Conservation (phyloP, 2,113 vertebrate species). For the Rafetus swinhoei region DNA sequence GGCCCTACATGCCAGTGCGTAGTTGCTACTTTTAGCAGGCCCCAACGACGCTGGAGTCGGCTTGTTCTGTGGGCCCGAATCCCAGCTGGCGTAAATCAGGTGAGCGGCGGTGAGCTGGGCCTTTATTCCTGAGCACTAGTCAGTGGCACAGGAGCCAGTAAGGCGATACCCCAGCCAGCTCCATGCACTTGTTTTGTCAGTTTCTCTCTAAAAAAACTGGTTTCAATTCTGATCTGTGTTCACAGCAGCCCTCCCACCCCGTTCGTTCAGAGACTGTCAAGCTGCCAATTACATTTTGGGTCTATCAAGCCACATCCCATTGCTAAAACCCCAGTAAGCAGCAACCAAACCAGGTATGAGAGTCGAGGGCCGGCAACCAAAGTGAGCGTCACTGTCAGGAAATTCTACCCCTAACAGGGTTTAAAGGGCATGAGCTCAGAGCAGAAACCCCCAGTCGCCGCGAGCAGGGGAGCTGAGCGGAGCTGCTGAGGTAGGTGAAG, state of each 20-base stretch:
- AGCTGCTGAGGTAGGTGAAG: not conserved
- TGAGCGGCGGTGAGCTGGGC: not conserved
- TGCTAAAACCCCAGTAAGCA: not conserved
- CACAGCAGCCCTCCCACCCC: not conserved
- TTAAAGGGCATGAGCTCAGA: not conserved
- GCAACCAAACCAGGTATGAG: not conserved
- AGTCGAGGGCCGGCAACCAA: not conserved
- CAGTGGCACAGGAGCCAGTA: not conserved
- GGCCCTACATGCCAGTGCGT: not conserved
- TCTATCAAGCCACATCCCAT: not conserved
- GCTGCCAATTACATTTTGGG: not conserved
- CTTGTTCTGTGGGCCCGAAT: not conserved
- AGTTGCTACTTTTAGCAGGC: not conserved
- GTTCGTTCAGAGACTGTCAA: not conserved
- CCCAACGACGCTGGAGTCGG: not conserved
- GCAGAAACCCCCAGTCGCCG: not conserved
- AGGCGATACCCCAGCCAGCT: not conserved
- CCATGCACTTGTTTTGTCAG: not conserved
- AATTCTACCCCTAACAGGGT: not conserved
- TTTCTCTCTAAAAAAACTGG: not conserved
- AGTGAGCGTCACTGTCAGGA: not conserved
- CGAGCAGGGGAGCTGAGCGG: not conserved
- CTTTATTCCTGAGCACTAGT: not conserved
- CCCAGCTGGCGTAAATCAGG: not conserved
- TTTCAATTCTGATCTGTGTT: not conserved